Evolutionary conservation across 2,797 vertebrate species (phyloP), one percentile per base, ranked within the genome.

Genomic region (Australoheros facetus): DNA sequence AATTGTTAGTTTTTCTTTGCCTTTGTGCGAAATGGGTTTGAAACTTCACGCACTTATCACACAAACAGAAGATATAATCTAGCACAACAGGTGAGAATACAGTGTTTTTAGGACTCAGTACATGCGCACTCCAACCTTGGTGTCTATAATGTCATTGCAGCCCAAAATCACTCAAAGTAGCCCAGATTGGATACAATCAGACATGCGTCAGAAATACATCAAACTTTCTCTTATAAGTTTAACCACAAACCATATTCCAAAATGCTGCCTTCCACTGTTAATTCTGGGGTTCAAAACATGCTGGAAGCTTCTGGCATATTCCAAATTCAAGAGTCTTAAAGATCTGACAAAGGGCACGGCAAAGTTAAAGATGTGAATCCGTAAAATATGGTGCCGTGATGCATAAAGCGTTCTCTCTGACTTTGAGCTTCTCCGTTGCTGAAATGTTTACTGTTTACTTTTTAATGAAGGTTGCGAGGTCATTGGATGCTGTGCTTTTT

Each of bases 401-500:
- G 56, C 48, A 78, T 6, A 26, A 71, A 54, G 5, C 10, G 19
- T 64, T 39, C 75, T 30, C 48, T 76, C 37, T 26, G 39, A 56
- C 57, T 85, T 86, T 91, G 57, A 85, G 62, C 28, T 74, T 48
- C n/a, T 62, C n/a, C 13, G 30, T 53, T 8, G 14, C 64, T 56
- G 45, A 85, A 83, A 80, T 80, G 42, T 87, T 85, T 82, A 70
- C 80, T 59, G 58, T 73, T 87, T 77, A 84, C 73, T 85, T 85
- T 85, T 88, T 89, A 90, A 87, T 82, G 81, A 88, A 71, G 48
- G 39, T 71, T 58, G 42, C 42, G 69, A 85, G 84, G 87, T 90
- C 84, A 82, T 16, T 0, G 1, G 17, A 39, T 54, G 3, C 56
- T 75, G 72, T 66, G 75, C 60, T 56, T 53, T 17, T 51, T 37